These are phyloP conservation scores for Batillaria attramentaria DNA, from an alignment of 1,140 invertebrate genomes.

Conservation along the genomic window DNA sequence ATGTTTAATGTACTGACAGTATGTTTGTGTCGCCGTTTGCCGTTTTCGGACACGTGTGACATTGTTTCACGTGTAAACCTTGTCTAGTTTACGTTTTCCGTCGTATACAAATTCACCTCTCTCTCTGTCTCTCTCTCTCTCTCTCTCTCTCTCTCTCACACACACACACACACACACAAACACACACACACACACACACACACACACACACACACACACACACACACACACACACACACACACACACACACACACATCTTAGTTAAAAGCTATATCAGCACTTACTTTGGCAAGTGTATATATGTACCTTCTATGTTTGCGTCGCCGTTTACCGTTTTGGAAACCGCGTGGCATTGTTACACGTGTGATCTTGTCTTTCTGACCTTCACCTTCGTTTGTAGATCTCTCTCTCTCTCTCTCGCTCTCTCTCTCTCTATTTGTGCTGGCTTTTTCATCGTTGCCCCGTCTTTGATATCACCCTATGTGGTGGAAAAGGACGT, in stretches of 20 bases:
- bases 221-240: not conserved
- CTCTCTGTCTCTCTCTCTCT: not conserved
- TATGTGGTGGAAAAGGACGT: too few species aligned
- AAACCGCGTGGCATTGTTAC: too few species aligned
- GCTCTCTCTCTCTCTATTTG: too few species aligned
- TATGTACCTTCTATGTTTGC: too few species aligned
- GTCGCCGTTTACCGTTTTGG: too few species aligned
- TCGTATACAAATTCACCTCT: not conserved
- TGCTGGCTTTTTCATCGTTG: too few species aligned
- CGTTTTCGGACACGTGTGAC: not conserved
- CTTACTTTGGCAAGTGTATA: too few species aligned
- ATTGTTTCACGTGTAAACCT: not conserved
- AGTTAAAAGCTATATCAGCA: too few species aligned
- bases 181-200: not conserved
- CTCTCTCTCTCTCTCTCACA: not conserved
- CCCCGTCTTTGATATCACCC: too few species aligned
- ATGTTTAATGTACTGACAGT: not conserved
- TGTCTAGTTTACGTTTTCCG: not conserved
- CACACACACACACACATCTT: not conserved
- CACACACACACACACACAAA: not conserved
- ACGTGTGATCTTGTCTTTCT: too few species aligned
- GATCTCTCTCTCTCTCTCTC: too few species aligned
- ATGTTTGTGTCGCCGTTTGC: not conserved
- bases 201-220: not conserved
- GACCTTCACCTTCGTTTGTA: too few species aligned